Base-by-base conservation (phyloP, 2,888 invertebrate genomes). In the Sinhomidia bicolor region DNA sequence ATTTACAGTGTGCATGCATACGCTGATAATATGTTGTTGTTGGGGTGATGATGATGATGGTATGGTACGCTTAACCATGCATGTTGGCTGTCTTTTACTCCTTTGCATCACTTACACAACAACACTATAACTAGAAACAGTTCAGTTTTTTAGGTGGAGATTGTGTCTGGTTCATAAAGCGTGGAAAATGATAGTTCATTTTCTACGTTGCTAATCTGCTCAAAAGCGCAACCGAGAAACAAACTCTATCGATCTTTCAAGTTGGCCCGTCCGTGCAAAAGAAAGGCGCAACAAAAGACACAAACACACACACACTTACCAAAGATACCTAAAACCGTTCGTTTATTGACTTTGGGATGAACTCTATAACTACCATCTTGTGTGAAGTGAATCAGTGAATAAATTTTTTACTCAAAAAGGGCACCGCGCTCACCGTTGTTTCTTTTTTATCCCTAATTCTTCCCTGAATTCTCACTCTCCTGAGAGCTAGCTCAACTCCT, bases 321-420 rank as follows among this genome's bases (percentile, higher is more conserved):
- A n/a, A n/a, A n/a, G n/a, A n/a, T n/a, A n/a, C n/a, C n/a, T n/a
- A n/a, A 36, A 9, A 36, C 2, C 36, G 36, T 68, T 68, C 17
- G 65, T 10, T 36, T 36, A 36, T 68, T 68, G 65, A 68, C 17
- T 68, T 36, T 62, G 26, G 57, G 29, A 62, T 9, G 65, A 68
- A 36, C 14, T 36, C n/a, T 36, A n/a, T 36, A 2, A 6, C n/a
- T 17, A 57, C 17, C 17, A n/a, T 36, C 36, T 62, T 20, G 65
- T 36, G 32, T 36, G 65, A 68, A 36, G 65, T 68, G 65, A 68
- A 68, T 68, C 65, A 68, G 36, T 36, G 65, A 36, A 68, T 68
- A 68, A 68, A 68, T 68, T 36, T 68, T 68, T 68, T 68, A 68
- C n/a, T 68, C n/a, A n/a, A 68, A 62, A 68, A 68, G 36, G 14